Conservation (phyloP, 2,888 invertebrate genomes). For the Smittia sp. region DNA sequence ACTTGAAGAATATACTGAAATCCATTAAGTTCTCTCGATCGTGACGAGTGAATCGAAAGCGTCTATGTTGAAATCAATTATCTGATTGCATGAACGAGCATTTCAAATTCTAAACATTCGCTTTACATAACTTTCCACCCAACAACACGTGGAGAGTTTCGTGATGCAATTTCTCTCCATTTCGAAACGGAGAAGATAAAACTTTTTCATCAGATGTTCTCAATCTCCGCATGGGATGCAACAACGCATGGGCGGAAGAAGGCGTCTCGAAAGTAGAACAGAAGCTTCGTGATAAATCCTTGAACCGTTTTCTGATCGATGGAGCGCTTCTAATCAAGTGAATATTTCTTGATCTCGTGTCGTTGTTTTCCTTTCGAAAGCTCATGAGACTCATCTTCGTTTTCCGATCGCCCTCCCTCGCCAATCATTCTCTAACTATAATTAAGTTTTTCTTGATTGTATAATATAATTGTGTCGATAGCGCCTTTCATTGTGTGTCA, state of each 20-base stretch:
- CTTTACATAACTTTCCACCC: no score
- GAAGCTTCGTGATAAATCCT: neutral
- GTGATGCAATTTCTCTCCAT: slow-evolving; percentile 17
- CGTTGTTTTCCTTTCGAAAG: neutral
- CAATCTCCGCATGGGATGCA: neutral
- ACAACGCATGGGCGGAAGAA: slow-evolving; percentile 11
- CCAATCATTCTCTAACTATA: neutral
- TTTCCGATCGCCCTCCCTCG: neutral
- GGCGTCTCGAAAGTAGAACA: neutral
- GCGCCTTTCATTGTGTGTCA: neutral
- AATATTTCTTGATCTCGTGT: neutral
- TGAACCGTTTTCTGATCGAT: slow-evolving; percentile 6
- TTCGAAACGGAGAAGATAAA: no score
- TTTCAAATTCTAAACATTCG: no score
- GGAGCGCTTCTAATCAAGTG: neutral
- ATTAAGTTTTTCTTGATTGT: neutral
- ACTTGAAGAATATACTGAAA: no score
- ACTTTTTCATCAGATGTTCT: slow-evolving; percentile 1
- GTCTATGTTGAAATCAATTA: no score
- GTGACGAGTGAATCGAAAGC: no score
- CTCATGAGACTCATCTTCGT: neutral
- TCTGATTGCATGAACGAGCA: no score
- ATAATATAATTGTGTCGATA: slow-evolving; percentile 13
- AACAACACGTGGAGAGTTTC: no score
- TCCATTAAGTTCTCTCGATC: no score